Conservation (phyloP, 2,888 invertebrate genomes). For the Cremastinae sp. region DNA sequence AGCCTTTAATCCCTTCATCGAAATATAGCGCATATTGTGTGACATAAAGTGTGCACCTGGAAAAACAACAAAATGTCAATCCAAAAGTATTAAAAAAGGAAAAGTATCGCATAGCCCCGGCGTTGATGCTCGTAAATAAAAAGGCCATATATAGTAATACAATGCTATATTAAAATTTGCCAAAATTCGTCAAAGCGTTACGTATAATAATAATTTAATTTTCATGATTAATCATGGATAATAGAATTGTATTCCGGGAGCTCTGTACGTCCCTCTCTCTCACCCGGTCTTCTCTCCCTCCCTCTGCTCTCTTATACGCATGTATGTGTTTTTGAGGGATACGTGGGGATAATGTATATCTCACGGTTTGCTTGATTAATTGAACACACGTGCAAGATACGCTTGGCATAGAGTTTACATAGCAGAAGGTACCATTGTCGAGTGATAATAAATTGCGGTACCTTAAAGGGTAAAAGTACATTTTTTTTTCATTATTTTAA, state of each 20-base stretch:
- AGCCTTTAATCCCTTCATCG: too few species aligned
- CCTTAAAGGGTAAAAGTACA: background rate
- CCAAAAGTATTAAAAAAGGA: too few species aligned
- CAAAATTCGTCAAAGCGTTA: too few species aligned
- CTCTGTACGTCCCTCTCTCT: background rate
- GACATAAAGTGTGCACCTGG: too few species aligned
- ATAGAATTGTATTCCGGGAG: background rate
- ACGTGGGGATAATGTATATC: conserved; percentile 33
- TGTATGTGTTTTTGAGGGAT: conserved; percentile 4
- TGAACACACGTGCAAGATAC: conserved; percentile 35
- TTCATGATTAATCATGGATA: too few species aligned
- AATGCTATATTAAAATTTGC: too few species aligned
- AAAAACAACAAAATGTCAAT: too few species aligned
- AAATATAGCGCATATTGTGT: too few species aligned
- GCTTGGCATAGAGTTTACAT: conserved; percentile 30
- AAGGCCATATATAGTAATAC: too few species aligned
- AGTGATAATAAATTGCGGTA: conserved; percentile 19
- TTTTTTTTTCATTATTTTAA: background rate
- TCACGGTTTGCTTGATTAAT: conserved; percentile 48
- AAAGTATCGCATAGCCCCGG: too few species aligned
- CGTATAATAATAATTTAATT: too few species aligned
- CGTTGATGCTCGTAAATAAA: too few species aligned
- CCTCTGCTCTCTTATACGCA: background rate
- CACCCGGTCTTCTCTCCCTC: background rate
- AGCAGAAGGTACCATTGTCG: conserved; percentile 23